Evolutionary conservation across 2,888 invertebrate genomes (phyloP).

Genomic region (Lamproptera curius): DNA sequence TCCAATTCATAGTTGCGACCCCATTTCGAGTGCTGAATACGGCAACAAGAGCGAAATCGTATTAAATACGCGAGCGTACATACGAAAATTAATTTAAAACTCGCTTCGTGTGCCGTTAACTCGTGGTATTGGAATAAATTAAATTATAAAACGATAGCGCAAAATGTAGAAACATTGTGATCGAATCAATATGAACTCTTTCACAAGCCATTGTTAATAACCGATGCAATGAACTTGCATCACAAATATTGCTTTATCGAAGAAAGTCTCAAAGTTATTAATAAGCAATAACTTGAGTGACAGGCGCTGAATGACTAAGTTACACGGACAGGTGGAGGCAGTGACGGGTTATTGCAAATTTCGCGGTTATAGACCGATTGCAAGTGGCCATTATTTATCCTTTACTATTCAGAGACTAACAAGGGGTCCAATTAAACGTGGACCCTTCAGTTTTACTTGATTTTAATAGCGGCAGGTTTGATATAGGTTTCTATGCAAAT

Average conservation of each 20-base stretch:
- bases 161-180: slow-evolving; percentile 2
- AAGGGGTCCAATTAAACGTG: slow-evolving; percentile 6
- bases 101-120: no score
- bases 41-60: no score
- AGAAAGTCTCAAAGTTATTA: slow-evolving; percentile 11
- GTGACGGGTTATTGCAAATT: slow-evolving; percentile 4
- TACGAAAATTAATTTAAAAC: no score
- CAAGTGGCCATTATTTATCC: slow-evolving; percentile 3
- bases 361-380: not conserved
- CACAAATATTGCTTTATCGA: slow-evolving; percentile 7
- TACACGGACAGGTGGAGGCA: slow-evolving; percentile 6
- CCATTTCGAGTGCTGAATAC: no score
- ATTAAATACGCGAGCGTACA: no score
- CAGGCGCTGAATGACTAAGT: slow-evolving; percentile 14
- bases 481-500: slow-evolving; percentile 1
- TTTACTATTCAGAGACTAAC: slow-evolving; percentile 1
- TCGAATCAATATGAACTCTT: slow-evolving; percentile 5
- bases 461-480: slow-evolving; percentile 7
- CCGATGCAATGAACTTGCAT: slow-evolving; percentile 7
- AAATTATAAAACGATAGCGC: slow-evolving; percentile 1
- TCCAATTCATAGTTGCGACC: no score
- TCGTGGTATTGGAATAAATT: slow-evolving; percentile 3
- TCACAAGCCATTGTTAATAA: slow-evolving; percentile 10
- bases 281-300: slow-evolving; percentile 18
- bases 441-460: not conserved